Percentiles rank a stretch among this genome's conserved stretches.
Evolutionary conservation across 2,113 vertebrate species (phyloP).

Genomic region (Hepsetus odoe): DNA sequence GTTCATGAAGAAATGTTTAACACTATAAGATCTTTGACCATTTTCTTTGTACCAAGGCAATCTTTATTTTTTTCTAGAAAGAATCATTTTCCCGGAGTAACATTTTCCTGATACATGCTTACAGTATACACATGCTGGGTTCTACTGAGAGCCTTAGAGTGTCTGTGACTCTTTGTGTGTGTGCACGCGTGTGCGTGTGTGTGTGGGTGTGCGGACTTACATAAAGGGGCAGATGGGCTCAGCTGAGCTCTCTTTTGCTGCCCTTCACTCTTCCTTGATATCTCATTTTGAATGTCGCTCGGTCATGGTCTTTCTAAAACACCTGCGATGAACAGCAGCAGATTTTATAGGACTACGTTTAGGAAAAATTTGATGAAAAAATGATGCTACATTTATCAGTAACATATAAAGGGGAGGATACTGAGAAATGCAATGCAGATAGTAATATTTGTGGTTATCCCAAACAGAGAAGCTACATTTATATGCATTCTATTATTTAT

Average conservation of each 20-base stretch:
- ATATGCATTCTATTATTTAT: too few species aligned
- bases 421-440: too few species aligned
- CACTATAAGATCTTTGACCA: too few species aligned
- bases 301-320: background rate
- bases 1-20: too few species aligned
- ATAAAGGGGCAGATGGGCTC: constrained; percentile 54
- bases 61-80: background rate
- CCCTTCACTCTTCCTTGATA: constrained; percentile 14
- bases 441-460: too few species aligned
- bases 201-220: constrained; percentile 43
- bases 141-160: background rate
- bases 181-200: background rate
- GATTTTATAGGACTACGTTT: too few species aligned
- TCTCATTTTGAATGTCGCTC: background rate
- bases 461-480: too few species aligned
- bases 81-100: background rate
- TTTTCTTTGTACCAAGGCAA: too few species aligned
- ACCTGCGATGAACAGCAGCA: background rate
- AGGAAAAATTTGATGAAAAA: too few species aligned
- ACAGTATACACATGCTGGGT: background rate
- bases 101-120: too few species aligned
- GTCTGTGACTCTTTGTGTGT: background rate
- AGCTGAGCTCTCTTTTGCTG: constrained; percentile 44
- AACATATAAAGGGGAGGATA: too few species aligned
- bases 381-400: too few species aligned